Percentiles rank a stretch among this genome's conserved stretches.
phyloP scores from a whole-genome alignment of 2,888 invertebrate species.

The Ferdinandea cuprea region DNA sequence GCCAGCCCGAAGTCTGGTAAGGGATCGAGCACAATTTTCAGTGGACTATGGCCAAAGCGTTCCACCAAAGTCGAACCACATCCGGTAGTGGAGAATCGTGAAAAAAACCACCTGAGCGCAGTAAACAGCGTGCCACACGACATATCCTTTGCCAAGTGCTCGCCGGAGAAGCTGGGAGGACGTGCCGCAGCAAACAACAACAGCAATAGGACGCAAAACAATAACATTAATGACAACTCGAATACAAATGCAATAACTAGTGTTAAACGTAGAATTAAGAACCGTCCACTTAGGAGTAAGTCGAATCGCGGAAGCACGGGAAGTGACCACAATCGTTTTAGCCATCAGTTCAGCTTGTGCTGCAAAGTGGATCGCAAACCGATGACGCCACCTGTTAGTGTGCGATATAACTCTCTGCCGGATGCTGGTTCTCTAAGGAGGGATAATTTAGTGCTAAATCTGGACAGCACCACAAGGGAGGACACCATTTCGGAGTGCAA shows the following conservation, averaged over 20 bases:
- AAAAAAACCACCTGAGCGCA: conserved; percentile 34
- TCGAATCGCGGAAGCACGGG: conserved; percentile 56
- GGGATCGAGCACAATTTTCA: conserved; percentile 76
- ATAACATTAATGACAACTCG: conserved; percentile 58
- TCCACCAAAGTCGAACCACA: conserved; percentile 83
- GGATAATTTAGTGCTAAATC: conserved; percentile 79
- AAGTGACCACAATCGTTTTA: conserved; percentile 81
- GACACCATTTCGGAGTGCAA: conserved; percentile 79
- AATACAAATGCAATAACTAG: conserved; percentile 77
- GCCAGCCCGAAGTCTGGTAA: conserved; percentile 79
- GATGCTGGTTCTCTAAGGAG: conserved; percentile 77
- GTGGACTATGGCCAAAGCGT: conserved; percentile 81
- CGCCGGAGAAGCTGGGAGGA: conserved; percentile 75
- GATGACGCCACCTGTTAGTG: conserved; percentile 81
- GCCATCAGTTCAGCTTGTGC: conserved; percentile 82
- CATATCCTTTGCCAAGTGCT: conserved; percentile 81
- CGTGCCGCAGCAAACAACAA: conserved; percentile 36
- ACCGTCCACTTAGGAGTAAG: conserved; percentile 71
- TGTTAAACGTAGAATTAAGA: conserved; percentile 79
- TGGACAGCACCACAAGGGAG: conserved; percentile 57
- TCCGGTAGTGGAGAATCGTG: conserved; percentile 76
- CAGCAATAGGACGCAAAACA: conserved; percentile 41
- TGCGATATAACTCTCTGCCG: conserved; percentile 81
- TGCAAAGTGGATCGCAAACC: conserved; percentile 82
- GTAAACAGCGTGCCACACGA: conserved; percentile 76